phyloP scores from a whole-genome alignment of 2,888 invertebrate species.

The Esperia sulphurella region DNA sequence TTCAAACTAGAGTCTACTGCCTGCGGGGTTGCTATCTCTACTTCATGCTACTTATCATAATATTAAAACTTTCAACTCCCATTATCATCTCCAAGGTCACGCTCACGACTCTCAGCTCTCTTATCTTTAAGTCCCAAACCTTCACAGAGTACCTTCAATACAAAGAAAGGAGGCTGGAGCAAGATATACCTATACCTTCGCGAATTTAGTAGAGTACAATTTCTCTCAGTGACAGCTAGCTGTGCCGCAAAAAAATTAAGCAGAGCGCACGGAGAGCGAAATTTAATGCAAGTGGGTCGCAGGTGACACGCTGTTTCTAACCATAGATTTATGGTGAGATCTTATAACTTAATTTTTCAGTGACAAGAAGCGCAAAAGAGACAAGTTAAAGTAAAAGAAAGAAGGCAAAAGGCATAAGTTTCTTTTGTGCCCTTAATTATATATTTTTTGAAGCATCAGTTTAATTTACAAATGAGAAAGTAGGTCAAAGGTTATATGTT shows the following conservation, averaged over 20 bases:
- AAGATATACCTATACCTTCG: slow-evolving; percentile 1
- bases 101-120: background rate
- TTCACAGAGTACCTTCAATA: background rate
- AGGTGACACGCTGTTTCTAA: slow-evolving; percentile 18
- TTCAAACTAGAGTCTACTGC: background rate
- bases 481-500: slow-evolving; percentile 8
- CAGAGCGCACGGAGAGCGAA: slow-evolving; percentile 29
- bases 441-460: background rate
- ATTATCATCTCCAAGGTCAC: slow-evolving; percentile 3
- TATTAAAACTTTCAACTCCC: slow-evolving; percentile 6
- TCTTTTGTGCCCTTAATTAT: background rate
- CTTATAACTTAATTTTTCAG: slow-evolving; percentile 12
- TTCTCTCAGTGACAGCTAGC: slow-evolving; percentile 33
- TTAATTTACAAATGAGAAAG: slow-evolving; percentile 4
- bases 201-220: slow-evolving; percentile 28
- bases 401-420: background rate
- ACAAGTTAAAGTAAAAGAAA: no score
- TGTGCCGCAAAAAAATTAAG: slow-evolving; percentile 46
- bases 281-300: slow-evolving; percentile 31
- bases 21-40: slow-evolving; percentile 1
- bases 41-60: slow-evolving; percentile 7
- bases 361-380: background rate
- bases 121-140: slow-evolving; percentile 3
- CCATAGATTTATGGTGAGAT: slow-evolving; percentile 10
- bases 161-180: background rate